Evolutionary conservation across 2,888 invertebrate species (phyloP).

Genomic region (Gonocerus acuteangulatus): DNA sequence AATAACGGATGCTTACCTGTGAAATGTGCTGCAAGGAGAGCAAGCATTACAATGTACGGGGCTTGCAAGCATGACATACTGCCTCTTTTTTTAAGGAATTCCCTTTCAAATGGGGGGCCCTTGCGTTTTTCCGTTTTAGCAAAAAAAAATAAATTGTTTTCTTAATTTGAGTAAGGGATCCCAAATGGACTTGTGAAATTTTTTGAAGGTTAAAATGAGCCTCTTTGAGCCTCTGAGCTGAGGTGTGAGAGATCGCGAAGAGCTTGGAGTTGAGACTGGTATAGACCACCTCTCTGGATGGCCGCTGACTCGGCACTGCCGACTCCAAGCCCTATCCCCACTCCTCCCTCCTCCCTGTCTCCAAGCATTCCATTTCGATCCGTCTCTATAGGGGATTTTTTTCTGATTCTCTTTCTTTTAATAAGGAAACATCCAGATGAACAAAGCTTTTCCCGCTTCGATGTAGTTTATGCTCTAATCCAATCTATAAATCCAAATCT

Average conservation of each 20-base stretch:
- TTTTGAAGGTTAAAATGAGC: too few species aligned
- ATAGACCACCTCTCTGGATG: not conserved
- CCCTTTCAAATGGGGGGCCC: too few species aligned
- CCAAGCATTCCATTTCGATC: not conserved
- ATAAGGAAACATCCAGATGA: too few species aligned
- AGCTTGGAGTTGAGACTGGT: too few species aligned
- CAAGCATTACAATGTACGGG: not conserved
- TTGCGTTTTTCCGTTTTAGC: not conserved
- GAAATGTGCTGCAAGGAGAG: not conserved
- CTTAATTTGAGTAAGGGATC: not conserved
- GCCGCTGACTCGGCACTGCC: conserved; percentile 14
- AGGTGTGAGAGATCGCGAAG: not conserved
- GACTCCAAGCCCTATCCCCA: not conserved
- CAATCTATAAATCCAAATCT: too few species aligned
- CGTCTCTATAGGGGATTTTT: not conserved
- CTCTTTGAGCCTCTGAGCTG: too few species aligned
- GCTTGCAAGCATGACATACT: not conserved
- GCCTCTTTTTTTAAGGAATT: too few species aligned
- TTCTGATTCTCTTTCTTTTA: too few species aligned
- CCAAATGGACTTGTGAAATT: not conserved
- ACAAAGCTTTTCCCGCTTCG: too few species aligned
- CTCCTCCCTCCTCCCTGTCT: not conserved
- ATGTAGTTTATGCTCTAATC: too few species aligned
- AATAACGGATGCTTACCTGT: conserved; percentile 17
- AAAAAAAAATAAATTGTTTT: not conserved